Base-by-base conservation (phyloP, 2,797 vertebrate species). In the Macropodus opercularis region DNA sequence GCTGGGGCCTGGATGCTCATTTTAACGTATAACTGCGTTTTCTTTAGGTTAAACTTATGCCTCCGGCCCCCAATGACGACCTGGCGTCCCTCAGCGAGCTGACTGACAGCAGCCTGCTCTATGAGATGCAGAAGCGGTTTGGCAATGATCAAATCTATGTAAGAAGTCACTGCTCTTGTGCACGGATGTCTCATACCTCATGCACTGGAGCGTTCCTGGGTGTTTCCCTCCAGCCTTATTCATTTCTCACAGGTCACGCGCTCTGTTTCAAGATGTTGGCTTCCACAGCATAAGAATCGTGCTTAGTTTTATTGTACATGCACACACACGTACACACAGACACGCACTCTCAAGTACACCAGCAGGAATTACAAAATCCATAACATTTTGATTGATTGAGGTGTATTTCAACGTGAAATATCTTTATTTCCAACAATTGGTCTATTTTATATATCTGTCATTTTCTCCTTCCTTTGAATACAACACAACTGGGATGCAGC, bases 61-160 rank as follows among this genome's bases (percentile, higher is more conserved):
- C 96, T 68, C 95, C 96, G 0, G 97, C 97, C 6, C 96, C 97
- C 14, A 99, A 92, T 7, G 97, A 99, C 7, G 96, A 99, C 90
- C 91, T 99, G 59, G 95, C 97, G 0, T 97, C 96, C 6, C 92
- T 99, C 87, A 99, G 93, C 6, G 95, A 98, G 83, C 93, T 99
- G 26, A 97, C 94, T 0, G 94, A 97, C 65, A 93, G 94, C 92
- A 97, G 96, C 78, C 91, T 99, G 18, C 95, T 99, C 19, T 99
- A 99, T 14, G 97, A 99, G 84, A 97, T 99, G 86, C 96, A 98
- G 87, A 99, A 99, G 67, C 96, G 97, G 66, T 98, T 96, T 26
- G 93, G 88, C 62, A 98, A 97, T 9, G 91, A 97, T 85, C 97
- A 99, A 88, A 97, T 99, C 81, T 96, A 98, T 6, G 97, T 98